A percentile compares a stretch with the other conserved stretches of the same genome.
These are phyloP conservation scores for Drosophila mulleri DNA, from an alignment of 2,888 invertebrate genomes.

Conservation along the genomic window DNA sequence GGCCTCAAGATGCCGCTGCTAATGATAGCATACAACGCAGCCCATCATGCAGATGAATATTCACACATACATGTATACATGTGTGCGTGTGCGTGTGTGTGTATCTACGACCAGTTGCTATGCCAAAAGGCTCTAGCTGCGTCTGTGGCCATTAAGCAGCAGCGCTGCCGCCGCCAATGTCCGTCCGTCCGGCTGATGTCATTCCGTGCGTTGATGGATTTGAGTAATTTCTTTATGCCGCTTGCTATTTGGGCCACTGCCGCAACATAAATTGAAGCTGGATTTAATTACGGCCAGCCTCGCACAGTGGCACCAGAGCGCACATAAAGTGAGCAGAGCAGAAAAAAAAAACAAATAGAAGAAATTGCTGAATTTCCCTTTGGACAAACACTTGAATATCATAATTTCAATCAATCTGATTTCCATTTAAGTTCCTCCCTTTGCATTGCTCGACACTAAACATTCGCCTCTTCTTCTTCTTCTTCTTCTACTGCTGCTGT, in stretches of 20 bases:
- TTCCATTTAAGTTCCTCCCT: neutral
- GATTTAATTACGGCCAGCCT: slow-evolving; percentile 65
- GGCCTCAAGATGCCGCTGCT: slow-evolving; percentile 51
- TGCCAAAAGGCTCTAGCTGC: slow-evolving; percentile 2
- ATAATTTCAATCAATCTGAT: slow-evolving; percentile 5
- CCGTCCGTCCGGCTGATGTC: slow-evolving; percentile 48
- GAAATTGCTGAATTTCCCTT: neutral
- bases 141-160: neutral
- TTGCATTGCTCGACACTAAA: no score
- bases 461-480: neutral
- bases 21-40: slow-evolving; percentile 53
- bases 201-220: slow-evolving; percentile 69
- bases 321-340: neutral
- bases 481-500: neutral
- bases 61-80: neutral
- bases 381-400: neutral
- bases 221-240: slow-evolving; percentile 65
- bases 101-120: neutral
- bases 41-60: neutral
- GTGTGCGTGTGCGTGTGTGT: neutral
- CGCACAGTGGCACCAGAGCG: slow-evolving; percentile 35
- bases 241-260: slow-evolving; percentile 47
- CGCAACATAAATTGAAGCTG: slow-evolving; percentile 68
- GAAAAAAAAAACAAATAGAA: no score
- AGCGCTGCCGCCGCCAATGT: neutral